phyloP scores from a whole-genome alignment of 2,888 invertebrate species.

The Trichopria drosophilae region DNA sequence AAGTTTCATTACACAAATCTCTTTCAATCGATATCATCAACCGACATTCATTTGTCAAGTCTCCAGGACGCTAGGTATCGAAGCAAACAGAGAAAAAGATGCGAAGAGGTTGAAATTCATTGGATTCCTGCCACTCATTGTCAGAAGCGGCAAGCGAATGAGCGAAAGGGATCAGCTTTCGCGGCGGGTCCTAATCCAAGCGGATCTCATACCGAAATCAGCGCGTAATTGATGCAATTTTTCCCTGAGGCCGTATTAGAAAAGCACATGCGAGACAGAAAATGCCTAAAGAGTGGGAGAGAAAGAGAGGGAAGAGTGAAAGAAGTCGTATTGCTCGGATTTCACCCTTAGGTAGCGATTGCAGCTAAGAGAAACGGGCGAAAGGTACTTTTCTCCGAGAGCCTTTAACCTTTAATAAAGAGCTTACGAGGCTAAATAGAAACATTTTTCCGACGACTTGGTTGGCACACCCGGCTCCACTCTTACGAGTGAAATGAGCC shows the following conservation, averaged over 20 bases:
- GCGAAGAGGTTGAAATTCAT: no score
- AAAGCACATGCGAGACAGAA: no score
- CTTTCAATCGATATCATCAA: no score
- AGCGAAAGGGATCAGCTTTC: constrained; percentile 51
- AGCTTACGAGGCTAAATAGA: constrained; percentile 54
- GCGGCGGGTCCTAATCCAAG: constrained; percentile 51
- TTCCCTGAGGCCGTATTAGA: constrained; percentile 35
- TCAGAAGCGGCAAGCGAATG: constrained; percentile 40
- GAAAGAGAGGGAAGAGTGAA: no score
- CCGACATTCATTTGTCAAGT: constrained; percentile 39
- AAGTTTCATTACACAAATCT: no score
- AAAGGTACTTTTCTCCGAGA: neutral
- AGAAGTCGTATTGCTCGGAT: no score
- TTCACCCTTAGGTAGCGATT: neutral
- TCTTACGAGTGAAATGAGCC: constrained; percentile 46
- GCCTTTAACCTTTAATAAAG: constrained; percentile 48
- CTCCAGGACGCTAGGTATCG: constrained; percentile 15
- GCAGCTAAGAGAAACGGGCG: neutral
- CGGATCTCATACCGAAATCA: constrained; percentile 53
- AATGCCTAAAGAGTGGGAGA: no score
- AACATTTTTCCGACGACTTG: constrained; percentile 50
- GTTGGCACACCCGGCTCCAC: constrained; percentile 38
- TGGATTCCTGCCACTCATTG: no score
- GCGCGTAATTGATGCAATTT: constrained; percentile 56
- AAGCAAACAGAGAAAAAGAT: no score